Evolutionary conservation across 1,140 invertebrate species (phyloP).

Genomic region (Scaptomyza graminum): DNA sequence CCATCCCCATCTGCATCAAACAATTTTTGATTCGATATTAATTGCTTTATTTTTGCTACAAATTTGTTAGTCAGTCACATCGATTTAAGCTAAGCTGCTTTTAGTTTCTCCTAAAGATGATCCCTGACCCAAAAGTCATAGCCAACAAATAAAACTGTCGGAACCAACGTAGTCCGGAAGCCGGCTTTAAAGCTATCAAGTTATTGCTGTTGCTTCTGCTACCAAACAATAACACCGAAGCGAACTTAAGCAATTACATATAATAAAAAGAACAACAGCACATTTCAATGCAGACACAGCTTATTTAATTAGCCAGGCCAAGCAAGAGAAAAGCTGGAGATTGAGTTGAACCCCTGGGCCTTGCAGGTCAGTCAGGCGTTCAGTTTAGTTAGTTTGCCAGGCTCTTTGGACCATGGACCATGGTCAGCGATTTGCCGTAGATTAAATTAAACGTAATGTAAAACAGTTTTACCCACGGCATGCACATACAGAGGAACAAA

Average conservation of each 20-base stretch:
- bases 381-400: slow-evolving; percentile 32
- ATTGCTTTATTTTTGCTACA: slow-evolving; percentile 61
- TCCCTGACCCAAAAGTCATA: background rate
- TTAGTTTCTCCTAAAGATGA: slow-evolving; percentile 4
- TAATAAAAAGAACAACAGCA: slow-evolving; percentile 33
- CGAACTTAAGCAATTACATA: slow-evolving; percentile 73
- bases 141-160: slow-evolving; percentile 11
- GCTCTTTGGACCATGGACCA: slow-evolving; percentile 3
- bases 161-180: background rate
- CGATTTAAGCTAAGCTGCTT: slow-evolving; percentile 46
- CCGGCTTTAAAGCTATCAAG: slow-evolving; percentile 44
- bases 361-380: slow-evolving; percentile 38
- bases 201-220: slow-evolving; percentile 17
- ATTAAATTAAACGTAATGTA: slow-evolving; percentile 67
- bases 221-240: slow-evolving; percentile 26
- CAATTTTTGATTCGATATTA: too few species aligned
- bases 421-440: slow-evolving; percentile 27
- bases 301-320: slow-evolving; percentile 72
- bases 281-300: slow-evolving; percentile 49
- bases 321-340: background rate
- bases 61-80: slow-evolving; percentile 27
- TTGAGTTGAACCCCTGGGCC: background rate
- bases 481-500: slow-evolving; percentile 17
- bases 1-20: slow-evolving; percentile 37
- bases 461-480: slow-evolving; percentile 60